These are phyloP conservation scores for Shargacucullia verbasci DNA, from an alignment of 2,888 invertebrate species.

Conservation along the genomic window DNA sequence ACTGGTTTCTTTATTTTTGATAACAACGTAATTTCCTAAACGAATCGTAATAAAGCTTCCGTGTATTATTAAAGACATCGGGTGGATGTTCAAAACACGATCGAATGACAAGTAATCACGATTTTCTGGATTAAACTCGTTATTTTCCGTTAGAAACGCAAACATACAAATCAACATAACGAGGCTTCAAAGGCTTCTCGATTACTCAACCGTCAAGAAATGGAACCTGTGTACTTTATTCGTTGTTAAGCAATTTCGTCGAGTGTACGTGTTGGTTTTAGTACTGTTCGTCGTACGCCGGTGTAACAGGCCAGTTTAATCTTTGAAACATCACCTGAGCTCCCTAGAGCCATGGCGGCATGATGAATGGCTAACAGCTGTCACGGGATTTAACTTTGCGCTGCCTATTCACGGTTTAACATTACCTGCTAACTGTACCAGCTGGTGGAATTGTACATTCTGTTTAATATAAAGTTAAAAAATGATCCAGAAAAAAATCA, in stretches of 20 bases:
- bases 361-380: slow-evolving; percentile 59
- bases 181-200: neutral
- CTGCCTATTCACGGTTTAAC: slow-evolving; percentile 23
- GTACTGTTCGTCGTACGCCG: slow-evolving; percentile 17
- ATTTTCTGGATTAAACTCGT: neutral
- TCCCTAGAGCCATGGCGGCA: slow-evolving; percentile 38
- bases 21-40: slow-evolving; percentile 6
- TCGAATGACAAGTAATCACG: slow-evolving; percentile 17
- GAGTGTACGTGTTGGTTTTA: slow-evolving; percentile 15
- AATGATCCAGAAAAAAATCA: too few relatives aligned
- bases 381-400: slow-evolving; percentile 54
- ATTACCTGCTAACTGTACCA: slow-evolving; percentile 8
- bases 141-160: slow-evolving; percentile 9
- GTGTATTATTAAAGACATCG: neutral
- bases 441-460: slow-evolving; percentile 12
- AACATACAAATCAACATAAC: slow-evolving; percentile 3
- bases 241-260: slow-evolving; percentile 7
- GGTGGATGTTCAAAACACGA: neutral
- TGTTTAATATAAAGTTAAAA: slow-evolving; percentile 2
- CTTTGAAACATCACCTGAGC: slow-evolving; percentile 55
- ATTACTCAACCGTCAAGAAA: neutral
- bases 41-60: neutral
- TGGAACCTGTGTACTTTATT: neutral
- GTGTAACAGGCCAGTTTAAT: slow-evolving; percentile 50
- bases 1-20: slow-evolving; percentile 11